phyloP scores from a whole-genome alignment of 2,113 vertebrate genomes.

The Melospiza melodia region DNA sequence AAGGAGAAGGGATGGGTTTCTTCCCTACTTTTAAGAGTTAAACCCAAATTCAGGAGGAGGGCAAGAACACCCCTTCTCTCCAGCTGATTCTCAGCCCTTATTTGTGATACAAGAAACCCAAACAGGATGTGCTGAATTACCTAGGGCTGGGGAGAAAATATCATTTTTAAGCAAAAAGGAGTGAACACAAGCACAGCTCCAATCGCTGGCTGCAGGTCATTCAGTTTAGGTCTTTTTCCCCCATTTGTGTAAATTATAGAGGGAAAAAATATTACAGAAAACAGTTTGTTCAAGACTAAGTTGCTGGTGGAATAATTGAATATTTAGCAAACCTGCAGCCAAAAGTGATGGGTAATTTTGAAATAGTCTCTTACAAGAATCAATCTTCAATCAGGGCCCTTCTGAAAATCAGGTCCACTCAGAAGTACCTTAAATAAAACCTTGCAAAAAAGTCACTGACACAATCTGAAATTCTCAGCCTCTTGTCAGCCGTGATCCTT shows the following conservation, averaged over 20 bases:
- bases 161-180: neutral
- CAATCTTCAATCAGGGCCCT: neutral
- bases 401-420: neutral
- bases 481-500: neutral
- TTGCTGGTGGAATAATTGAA: neutral
- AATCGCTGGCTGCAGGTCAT: rapidly evolving
- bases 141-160: neutral
- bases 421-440: neutral
- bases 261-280: neutral
- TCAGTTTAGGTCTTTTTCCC: neutral
- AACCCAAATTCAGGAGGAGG: neutral
- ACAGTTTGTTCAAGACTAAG: neutral
- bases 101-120: neutral
- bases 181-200: rapidly evolving
- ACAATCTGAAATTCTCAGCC: neutral
- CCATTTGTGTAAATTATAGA: rapidly evolving
- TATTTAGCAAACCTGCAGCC: neutral
- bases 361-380: neutral
- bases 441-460: neutral
- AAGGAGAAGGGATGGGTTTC: neutral
- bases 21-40: neutral
- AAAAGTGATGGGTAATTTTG: neutral
- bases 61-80: neutral
- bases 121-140: neutral
- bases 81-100: neutral